Evolutionary conservation across 2,888 invertebrate genomes (phyloP).

Genomic region (Ophion slaviceki): DNA sequence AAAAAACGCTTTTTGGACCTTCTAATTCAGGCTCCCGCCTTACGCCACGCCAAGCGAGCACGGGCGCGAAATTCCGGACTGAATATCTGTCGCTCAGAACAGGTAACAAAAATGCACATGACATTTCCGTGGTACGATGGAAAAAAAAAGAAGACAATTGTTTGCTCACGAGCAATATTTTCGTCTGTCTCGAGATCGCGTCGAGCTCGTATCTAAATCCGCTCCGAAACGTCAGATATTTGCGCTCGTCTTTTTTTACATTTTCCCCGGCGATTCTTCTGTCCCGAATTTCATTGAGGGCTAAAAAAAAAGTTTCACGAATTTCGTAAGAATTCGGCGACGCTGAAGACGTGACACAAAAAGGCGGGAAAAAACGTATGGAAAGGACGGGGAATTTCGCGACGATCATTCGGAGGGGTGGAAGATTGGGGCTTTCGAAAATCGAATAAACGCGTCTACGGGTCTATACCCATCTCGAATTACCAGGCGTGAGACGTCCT

Average conservation of each 20-base stretch:
- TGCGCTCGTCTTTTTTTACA: conserved; percentile 1
- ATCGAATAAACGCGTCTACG: conserved; percentile 27
- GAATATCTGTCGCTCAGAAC: neutral
- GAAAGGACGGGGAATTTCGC: neutral
- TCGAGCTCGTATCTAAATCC: conserved; percentile 14
- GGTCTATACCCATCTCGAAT: conserved; percentile 67
- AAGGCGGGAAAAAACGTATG: neutral
- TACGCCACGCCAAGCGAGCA: neutral
- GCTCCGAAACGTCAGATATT: conserved; percentile 25
- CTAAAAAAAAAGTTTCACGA: neutral
- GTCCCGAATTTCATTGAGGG: neutral
- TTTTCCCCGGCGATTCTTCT: conserved; percentile 3
- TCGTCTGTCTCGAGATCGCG: conserved; percentile 2
- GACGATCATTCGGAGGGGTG: neutral
- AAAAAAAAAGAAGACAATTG: neutral
- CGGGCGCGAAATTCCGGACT: neutral
- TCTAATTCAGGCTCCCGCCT: no score
- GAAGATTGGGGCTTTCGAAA: conserved; percentile 13
- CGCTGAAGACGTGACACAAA: neutral
- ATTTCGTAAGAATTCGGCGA: neutral
- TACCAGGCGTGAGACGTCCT: conserved; percentile 62
- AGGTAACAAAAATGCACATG: neutral
- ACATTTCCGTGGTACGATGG: neutral
- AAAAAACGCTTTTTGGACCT: no score
- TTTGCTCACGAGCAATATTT: conserved; percentile 26